Evolutionary conservation across 2,888 invertebrate species (phyloP).

Genomic region (Portevinia maculata): DNA sequence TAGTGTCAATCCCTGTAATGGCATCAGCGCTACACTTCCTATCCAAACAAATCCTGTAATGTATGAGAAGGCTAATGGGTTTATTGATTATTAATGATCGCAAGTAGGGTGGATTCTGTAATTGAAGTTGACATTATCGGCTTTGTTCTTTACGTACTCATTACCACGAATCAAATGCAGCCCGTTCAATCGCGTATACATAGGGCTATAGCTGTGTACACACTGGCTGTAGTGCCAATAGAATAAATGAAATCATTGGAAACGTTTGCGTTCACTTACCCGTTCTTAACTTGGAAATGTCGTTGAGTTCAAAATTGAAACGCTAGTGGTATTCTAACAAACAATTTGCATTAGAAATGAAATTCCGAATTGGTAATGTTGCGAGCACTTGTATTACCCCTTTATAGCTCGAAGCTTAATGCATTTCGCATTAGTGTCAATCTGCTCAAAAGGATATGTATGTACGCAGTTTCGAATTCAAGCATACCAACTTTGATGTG

Average conservation of each 20-base stretch:
- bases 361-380: slow-evolving; percentile 22
- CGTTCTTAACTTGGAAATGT: slow-evolving; percentile 39
- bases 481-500: background rate
- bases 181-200: background rate
- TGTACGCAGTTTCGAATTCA: background rate
- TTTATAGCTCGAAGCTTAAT: slow-evolving; percentile 35
- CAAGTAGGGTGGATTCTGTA: slow-evolving; percentile 34
- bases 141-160: slow-evolving; percentile 22
- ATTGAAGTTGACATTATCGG: slow-evolving; percentile 33
- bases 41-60: slow-evolving; percentile 62
- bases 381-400: background rate
- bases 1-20: background rate
- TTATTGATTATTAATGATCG: slow-evolving; percentile 66
- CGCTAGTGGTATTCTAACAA: slow-evolving; percentile 64
- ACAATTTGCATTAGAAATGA: slow-evolving; percentile 70
- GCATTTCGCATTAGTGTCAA: slow-evolving; percentile 60
- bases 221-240: slow-evolving; percentile 1
- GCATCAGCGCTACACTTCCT: slow-evolving; percentile 15
- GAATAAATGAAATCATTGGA: slow-evolving; percentile 38
- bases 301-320: slow-evolving; percentile 34
- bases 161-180: slow-evolving; percentile 22
- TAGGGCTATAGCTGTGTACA: background rate
- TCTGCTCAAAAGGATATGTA: slow-evolving; percentile 7
- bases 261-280: slow-evolving; percentile 18
- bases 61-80: slow-evolving; percentile 65